Conservation (phyloP, 2,888 invertebrate genomes). For the Crepidodera aurea region DNA sequence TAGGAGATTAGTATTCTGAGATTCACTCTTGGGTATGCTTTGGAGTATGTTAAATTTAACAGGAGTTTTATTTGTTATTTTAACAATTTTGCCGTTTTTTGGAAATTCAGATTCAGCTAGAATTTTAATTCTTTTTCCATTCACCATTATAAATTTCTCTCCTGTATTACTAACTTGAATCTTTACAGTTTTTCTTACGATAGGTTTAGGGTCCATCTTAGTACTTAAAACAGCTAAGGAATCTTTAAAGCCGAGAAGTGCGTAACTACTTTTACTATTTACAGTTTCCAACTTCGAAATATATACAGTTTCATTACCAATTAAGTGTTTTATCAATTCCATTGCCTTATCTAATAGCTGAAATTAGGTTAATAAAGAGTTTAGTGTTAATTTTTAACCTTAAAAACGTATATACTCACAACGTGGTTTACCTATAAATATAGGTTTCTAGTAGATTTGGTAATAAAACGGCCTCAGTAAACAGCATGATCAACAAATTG, state of each 20-base stretch:
- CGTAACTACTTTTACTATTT: constrained; percentile 16
- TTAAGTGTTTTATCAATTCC: constrained; percentile 34
- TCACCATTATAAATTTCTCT: constrained; percentile 45
- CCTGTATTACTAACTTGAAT: constrained; percentile 35
- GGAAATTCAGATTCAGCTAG: constrained; percentile 36
- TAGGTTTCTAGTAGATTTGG: neutral
- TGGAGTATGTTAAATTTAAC: constrained; percentile 32
- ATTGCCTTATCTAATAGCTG: constrained; percentile 23
- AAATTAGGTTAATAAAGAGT: constrained; percentile 18
- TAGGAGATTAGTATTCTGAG: neutral
- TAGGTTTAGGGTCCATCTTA: neutral
- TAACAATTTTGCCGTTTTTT: constrained; percentile 23
- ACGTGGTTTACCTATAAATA: neutral
- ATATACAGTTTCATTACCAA: constrained; percentile 26
- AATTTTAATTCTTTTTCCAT: constrained; percentile 47
- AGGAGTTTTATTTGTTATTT: constrained; percentile 17
- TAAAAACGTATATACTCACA: neutral
- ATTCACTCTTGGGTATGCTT: constrained; percentile 21
- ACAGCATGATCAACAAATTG: neutral
- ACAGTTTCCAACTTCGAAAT: constrained; percentile 20
- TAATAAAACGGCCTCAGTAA: neutral
- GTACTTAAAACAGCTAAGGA: constrained; percentile 27
- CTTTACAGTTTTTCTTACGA: constrained; percentile 25
- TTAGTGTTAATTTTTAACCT: neutral
- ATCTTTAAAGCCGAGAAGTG: constrained; percentile 32